A percentile compares a stretch with the other conserved stretches of the same genome.
These are phyloP conservation scores for Fistularia tabacaria DNA, from an alignment of 2,797 vertebrate species.

Conservation along the genomic window DNA sequence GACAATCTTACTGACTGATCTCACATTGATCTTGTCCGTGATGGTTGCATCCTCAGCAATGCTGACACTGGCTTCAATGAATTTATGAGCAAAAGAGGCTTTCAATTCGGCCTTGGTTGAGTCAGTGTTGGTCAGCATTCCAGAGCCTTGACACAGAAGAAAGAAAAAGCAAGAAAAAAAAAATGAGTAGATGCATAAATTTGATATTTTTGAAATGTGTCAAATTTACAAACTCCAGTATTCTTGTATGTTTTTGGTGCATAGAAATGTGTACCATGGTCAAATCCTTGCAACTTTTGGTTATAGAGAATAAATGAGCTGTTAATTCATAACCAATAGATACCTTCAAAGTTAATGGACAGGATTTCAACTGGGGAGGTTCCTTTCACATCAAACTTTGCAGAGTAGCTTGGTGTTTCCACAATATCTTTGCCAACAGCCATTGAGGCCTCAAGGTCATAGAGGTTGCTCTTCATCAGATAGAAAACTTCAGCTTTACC, in stretches of 20 bases:
- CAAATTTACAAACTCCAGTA: too few relatives aligned
- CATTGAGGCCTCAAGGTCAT: slow-evolving; percentile 80
- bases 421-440: slow-evolving; percentile 76
- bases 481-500: slow-evolving; percentile 80
- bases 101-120: slow-evolving; percentile 67
- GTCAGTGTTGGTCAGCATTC: slow-evolving; percentile 68
- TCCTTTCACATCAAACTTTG: slow-evolving; percentile 75
- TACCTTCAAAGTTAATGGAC: slow-evolving; percentile 84
- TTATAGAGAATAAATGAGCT: background rate
- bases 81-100: slow-evolving; percentile 79
- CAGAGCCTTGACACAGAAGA: slow-evolving; percentile 75
- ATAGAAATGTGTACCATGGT: background rate
- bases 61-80: slow-evolving; percentile 78
- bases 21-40: slow-evolving; percentile 57
- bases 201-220: too few relatives aligned
- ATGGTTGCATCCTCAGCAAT: slow-evolving; percentile 65
- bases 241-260: too few relatives aligned
- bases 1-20: slow-evolving; percentile 69
- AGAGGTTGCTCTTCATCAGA: slow-evolving; percentile 84
- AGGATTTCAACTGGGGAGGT: slow-evolving; percentile 80
- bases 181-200: background rate
- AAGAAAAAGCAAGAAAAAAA: slow-evolving; percentile 19
- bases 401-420: slow-evolving; percentile 69
- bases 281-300: background rate
- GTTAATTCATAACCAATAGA: background rate